phyloP scores from a whole-genome alignment of 1,140 invertebrate species.

The Bemisia tabaci region DNA sequence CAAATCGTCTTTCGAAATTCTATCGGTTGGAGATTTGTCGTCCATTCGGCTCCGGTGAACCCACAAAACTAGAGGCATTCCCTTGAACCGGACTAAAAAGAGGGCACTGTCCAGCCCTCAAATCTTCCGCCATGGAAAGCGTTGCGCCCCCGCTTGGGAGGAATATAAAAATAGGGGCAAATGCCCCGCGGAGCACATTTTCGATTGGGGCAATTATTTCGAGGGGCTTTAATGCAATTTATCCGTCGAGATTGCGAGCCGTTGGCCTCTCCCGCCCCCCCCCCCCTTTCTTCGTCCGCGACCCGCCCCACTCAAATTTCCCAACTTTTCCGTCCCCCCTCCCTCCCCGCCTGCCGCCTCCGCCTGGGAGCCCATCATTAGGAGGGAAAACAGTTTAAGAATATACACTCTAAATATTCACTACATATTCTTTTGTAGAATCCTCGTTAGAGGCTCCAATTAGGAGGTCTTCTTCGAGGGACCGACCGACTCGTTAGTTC shows the following conservation, averaged over 20 bases:
- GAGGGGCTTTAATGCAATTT: background rate
- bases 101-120: too few relatives aligned
- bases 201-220: background rate
- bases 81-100: too few relatives aligned
- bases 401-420: background rate
- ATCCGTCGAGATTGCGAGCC: background rate
- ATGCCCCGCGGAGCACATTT: too few relatives aligned
- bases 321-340: background rate
- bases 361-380: background rate
- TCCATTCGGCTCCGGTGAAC: too few relatives aligned
- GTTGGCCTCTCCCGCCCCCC: too few relatives aligned
- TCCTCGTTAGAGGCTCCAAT: background rate
- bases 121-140: too few relatives aligned
- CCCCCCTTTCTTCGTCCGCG: background rate
- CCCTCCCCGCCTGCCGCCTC: background rate
- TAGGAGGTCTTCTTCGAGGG: background rate
- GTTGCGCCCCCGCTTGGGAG: too few relatives aligned
- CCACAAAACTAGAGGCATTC: too few relatives aligned
- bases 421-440: background rate
- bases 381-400: background rate
- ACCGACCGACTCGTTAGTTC: background rate
- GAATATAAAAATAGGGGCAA: too few relatives aligned
- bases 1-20: too few relatives aligned
- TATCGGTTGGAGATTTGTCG: too few relatives aligned
- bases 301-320: background rate